These are phyloP conservation scores for Lordiphosa andalusiaca DNA, from an alignment of 2,888 invertebrate species.

Conservation along the genomic window DNA sequence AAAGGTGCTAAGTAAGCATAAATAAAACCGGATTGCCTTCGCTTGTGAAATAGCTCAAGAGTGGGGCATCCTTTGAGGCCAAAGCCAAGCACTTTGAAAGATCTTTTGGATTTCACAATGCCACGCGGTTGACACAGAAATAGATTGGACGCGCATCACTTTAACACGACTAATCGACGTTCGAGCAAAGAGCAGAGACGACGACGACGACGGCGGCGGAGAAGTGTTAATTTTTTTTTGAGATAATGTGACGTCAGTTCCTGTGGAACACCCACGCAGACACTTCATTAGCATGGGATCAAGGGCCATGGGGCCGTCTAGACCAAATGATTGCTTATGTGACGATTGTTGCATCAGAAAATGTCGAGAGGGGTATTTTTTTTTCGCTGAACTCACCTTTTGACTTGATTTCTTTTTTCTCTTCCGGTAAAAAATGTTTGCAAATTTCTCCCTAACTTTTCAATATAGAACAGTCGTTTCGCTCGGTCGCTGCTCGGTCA, in stretches of 20 bases:
- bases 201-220: constrained; percentile 15
- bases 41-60: constrained; percentile 4
- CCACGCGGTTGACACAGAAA: constrained; percentile 27
- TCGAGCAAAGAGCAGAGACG: neutral
- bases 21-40: too few relatives aligned
- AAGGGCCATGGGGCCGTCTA: constrained; percentile 35
- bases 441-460: constrained; percentile 61
- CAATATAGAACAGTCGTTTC: constrained; percentile 35
- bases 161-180: too few relatives aligned
- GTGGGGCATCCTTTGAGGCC: too few relatives aligned
- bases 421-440: constrained; percentile 77
- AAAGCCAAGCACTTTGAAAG: neutral
- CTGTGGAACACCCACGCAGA: constrained; percentile 10
- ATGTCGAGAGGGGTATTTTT: constrained; percentile 25
- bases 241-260: constrained; percentile 31
- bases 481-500: constrained; percentile 35
- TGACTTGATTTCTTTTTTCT: constrained; percentile 77
- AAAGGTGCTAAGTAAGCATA: too few relatives aligned
- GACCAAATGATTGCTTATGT: constrained; percentile 38
- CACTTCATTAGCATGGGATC: constrained; percentile 25
- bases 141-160: constrained; percentile 23
- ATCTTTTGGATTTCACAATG: constrained; percentile 35
- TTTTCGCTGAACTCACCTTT: constrained; percentile 53
- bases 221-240: constrained; percentile 10
- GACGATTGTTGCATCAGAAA: constrained; percentile 71